Conservation (phyloP, 1,140 invertebrate genomes). For the Lanistes nyassanus region DNA sequence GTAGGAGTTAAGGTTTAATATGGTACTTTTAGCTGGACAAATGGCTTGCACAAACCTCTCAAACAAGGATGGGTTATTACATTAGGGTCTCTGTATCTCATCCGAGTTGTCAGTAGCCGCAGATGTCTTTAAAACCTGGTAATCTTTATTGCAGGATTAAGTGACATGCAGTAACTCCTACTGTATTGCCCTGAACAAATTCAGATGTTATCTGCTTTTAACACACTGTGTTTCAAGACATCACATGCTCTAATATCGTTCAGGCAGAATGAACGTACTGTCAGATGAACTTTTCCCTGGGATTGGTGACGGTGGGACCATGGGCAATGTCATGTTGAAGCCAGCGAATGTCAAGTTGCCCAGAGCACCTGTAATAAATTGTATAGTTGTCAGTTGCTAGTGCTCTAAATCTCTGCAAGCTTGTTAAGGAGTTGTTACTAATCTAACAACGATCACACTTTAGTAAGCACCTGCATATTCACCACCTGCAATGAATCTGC, state of each 20-base stretch:
- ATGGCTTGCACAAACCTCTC: too few relatives aligned
- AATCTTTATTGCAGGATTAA: neutral
- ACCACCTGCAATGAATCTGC: neutral
- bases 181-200: neutral
- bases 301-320: slow-evolving; percentile 54
- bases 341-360: slow-evolving; percentile 51
- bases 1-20: too few relatives aligned
- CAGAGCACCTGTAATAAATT: slow-evolving; percentile 38
- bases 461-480: neutral
- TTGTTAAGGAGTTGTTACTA: neutral
- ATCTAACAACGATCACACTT: neutral
- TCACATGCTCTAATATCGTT: too few relatives aligned
- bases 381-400: too few relatives aligned
- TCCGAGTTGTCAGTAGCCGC: neutral
- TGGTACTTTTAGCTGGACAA: too few relatives aligned
- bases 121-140: neutral
- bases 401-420: neutral
- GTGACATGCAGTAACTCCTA: neutral
- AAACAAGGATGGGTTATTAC: too few relatives aligned
- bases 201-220: neutral
- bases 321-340: slow-evolving; percentile 41
- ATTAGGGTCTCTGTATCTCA: too few relatives aligned
- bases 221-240: too few relatives aligned
- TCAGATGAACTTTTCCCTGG: slow-evolving; percentile 20
- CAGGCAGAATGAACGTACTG: slow-evolving; percentile 11